Conservation (phyloP, 2,888 invertebrate genomes). For the Melangyna quadrimaculata region DNA sequence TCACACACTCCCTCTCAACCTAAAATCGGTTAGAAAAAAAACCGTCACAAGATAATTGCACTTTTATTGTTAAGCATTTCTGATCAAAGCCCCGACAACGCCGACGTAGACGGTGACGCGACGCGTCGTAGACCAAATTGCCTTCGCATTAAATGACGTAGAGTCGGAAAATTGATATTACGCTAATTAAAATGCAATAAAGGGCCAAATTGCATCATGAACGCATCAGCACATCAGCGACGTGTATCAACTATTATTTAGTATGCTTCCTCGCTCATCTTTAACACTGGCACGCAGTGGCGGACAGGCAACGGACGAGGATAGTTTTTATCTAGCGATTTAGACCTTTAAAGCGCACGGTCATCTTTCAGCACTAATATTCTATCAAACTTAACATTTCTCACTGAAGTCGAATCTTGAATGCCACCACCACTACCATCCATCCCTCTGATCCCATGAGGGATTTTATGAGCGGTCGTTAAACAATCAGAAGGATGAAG, state of each 20-base stretch:
- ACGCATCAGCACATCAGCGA: constrained; percentile 21
- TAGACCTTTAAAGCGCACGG: constrained; percentile 12
- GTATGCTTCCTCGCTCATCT: constrained; percentile 10
- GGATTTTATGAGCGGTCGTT: constrained; percentile 63
- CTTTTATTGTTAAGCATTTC: constrained; percentile 38
- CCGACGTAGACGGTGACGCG: too few species aligned
- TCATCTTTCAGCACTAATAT: constrained; percentile 20
- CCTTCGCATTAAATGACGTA: constrained; percentile 44
- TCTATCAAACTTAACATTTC: constrained; percentile 56
- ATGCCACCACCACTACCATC: too few species aligned
- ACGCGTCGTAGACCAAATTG: constrained; percentile 42
- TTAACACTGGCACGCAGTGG: neutral
- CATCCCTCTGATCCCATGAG: neutral
- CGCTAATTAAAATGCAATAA: constrained; percentile 80
- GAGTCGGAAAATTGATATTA: constrained; percentile 77
- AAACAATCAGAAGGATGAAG: constrained; percentile 44
- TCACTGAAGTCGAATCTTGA: neutral
- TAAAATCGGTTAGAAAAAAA: neutral
- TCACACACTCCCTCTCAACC: neutral
- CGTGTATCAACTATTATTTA: neutral
- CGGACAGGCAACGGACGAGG: neutral
- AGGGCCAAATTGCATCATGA: constrained; percentile 56
- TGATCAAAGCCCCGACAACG: constrained; percentile 22
- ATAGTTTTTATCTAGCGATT: constrained; percentile 17
- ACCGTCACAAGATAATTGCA: constrained; percentile 50